Evolutionary conservation across 2,888 invertebrate species (phyloP).

Genomic region (Cenopis cana): DNA sequence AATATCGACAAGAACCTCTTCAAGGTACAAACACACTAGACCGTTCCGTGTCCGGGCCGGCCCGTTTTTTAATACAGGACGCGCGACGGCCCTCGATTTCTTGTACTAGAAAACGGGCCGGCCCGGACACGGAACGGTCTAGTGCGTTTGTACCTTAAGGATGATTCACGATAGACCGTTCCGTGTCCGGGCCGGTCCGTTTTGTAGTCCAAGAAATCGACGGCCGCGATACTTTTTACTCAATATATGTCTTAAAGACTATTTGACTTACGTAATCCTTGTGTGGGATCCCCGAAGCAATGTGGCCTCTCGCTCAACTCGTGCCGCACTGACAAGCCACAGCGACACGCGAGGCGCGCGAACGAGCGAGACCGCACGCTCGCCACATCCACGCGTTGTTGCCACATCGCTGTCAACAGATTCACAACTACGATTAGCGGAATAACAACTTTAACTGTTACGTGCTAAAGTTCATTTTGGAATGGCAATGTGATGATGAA

Average conservation of each 20-base stretch:
- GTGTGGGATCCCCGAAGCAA: neutral
- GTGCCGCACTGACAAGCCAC: constrained; percentile 27
- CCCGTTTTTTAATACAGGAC: too few relatives aligned
- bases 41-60: too few relatives aligned
- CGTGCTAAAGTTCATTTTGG: neutral
- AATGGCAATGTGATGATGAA: neutral
- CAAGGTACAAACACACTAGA: too few relatives aligned
- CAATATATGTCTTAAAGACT: neutral
- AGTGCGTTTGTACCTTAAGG: too few relatives aligned
- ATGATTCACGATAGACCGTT: too few relatives aligned
- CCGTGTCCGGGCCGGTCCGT: too few relatives aligned
- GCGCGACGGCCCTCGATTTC: too few relatives aligned
- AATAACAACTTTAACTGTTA: neutral
- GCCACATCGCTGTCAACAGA: constrained; percentile 51
- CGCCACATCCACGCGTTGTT: constrained; percentile 52
- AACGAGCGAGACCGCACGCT: constrained; percentile 53
- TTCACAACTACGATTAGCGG: neutral
- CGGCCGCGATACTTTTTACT: too few relatives aligned
- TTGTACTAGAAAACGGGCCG: too few relatives aligned
- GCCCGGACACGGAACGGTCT: too few relatives aligned
- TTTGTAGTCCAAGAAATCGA: too few relatives aligned
- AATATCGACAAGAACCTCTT: neutral
- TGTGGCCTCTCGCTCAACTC: constrained; percentile 8
- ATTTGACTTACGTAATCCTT: constrained; percentile 11
- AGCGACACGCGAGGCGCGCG: constrained; percentile 28